Evolutionary conservation across 2,888 invertebrate species (phyloP), one percentile per base, ranked within the genome.

Genomic region (Tenodera sinensis): DNA sequence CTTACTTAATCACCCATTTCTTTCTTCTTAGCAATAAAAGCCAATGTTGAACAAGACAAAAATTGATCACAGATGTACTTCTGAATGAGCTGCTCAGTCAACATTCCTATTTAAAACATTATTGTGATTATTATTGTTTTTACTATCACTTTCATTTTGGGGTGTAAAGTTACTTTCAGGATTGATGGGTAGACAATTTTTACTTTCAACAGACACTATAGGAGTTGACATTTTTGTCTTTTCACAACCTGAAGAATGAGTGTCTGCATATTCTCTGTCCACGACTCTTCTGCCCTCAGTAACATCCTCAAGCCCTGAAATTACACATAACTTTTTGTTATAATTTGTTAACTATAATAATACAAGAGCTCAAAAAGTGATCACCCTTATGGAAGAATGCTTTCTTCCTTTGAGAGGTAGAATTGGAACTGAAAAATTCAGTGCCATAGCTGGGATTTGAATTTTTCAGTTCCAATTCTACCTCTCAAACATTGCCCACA

Each of bases 291-390:
- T 34, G 87, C 34, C 20, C 3, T 82, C 54, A 87, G 8, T 83
- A 87, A 83, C n/a, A 71, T n/a, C 30, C 82, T 87, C 20, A 87
- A n/a, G 25, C 87, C 83, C 87, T 87, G 82, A 83, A 87, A 87
- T 82, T 15, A 6, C 20, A 71, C 25, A 71, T 4, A 54, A 54
- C 0, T 47, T 47, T 1, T 14, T 1, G 3, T 47, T 1, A 47
- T 47, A 71, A 71, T 71, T 71, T 20, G 15, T 20, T 71, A 25
- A 20, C 6, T 6, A 71, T 71, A 71, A 71, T 20, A 71, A 71
- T 71, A 20, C 54, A 15, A 15, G 3, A 6, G 4, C 20, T 20
- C 54, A 71, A 15, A 71, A 71, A 6, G 54, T 20, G 25, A 71
- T 71, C 54, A 71, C 2, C 6, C 20, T 25, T 20, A 25, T 71